Conservation (phyloP, 2,113 vertebrate species). For the Gambusia affinis region DNA sequence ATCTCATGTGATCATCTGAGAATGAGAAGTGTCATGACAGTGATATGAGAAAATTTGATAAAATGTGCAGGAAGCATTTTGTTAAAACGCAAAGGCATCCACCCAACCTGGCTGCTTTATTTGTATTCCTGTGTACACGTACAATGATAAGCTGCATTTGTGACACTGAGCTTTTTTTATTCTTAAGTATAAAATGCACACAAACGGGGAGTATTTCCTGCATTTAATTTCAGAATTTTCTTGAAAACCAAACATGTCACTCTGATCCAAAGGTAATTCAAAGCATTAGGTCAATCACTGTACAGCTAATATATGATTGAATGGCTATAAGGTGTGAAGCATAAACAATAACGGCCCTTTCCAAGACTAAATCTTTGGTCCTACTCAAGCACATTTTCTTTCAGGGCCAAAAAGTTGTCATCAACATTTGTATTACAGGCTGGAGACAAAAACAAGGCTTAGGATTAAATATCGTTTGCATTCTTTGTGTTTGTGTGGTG, state of each 20-base stretch:
- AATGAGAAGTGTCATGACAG: constrained; percentile 23
- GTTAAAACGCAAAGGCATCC: constrained; percentile 18
- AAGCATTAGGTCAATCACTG: background rate
- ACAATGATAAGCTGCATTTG: background rate
- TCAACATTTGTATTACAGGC: no score
- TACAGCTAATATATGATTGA: background rate
- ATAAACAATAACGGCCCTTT: background rate
- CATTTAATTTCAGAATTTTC: background rate
- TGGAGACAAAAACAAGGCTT: no score
- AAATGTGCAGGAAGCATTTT: constrained; percentile 22
- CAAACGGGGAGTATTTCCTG: background rate
- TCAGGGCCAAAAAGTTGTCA: background rate
- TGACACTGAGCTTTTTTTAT: background rate
- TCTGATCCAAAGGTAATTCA: background rate
- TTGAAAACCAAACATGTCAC: background rate
- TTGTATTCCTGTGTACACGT: background rate
- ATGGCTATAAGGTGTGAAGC: background rate
- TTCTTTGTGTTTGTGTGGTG: background rate
- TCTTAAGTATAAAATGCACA: background rate
- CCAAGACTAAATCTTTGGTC: background rate
- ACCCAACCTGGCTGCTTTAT: background rate
- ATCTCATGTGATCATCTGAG: background rate
- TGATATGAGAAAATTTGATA: constrained; percentile 50
- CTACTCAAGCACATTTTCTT: background rate
- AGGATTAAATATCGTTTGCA: background rate